phyloP scores from a whole-genome alignment of 2,797 vertebrate genomes.

The Perdix hodgsoniae region DNA sequence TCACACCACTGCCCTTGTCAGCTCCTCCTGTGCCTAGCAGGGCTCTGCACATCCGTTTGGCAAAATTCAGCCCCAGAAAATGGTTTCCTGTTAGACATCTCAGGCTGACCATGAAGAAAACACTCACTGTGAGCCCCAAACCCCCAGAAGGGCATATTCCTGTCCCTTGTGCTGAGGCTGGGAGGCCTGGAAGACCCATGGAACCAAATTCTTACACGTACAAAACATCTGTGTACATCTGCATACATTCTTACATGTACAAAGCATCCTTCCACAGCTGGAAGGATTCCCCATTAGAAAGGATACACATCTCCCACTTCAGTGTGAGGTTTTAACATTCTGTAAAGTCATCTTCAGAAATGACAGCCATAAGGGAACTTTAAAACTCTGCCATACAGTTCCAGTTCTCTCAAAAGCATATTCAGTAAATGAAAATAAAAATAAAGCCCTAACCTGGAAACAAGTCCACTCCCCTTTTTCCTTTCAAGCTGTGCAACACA shows the following conservation, averaged over 20 bases:
- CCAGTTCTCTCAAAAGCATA: not conserved
- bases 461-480: not conserved
- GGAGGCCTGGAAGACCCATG: rapidly evolving
- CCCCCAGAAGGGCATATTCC: not conserved
- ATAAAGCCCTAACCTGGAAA: slow-evolving; percentile 3
- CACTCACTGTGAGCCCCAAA: rapidly evolving
- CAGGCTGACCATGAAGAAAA: not conserved
- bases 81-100: not conserved
- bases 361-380: not conserved
- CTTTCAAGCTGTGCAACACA: not conserved
- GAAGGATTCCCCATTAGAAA: not conserved
- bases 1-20: rapidly evolving
- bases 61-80: not conserved
- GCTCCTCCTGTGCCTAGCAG: not conserved
- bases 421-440: not conserved
- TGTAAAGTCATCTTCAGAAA: not conserved
- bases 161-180: not conserved
- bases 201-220: not conserved
- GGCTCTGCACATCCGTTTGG: not conserved
- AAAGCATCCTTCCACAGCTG: rapidly evolving
- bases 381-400: not conserved
- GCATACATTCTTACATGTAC: not conserved
- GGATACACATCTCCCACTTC: not conserved
- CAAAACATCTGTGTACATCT: not conserved
- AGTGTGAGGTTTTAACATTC: not conserved